phyloP scores from a whole-genome alignment of 2,113 vertebrate genomes.

The Paramormyrops kingsleyae region DNA sequence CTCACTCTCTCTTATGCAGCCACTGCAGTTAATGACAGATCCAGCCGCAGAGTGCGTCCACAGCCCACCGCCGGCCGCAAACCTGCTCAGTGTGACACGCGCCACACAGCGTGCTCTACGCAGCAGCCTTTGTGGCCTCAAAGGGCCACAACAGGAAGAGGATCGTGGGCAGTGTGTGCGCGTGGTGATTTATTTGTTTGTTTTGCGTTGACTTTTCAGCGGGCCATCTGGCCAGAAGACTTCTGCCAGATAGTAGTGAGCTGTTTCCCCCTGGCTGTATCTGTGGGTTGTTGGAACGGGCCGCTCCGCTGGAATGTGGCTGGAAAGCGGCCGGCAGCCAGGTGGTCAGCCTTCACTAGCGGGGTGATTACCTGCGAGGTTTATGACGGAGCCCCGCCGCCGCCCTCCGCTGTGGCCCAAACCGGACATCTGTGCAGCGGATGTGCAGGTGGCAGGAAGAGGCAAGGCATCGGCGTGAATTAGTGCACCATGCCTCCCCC shows the following conservation, averaged over 20 bases:
- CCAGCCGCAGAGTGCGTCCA: neutral
- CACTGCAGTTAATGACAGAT: neutral
- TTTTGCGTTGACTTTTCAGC: neutral
- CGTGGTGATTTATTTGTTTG: constrained; percentile 11
- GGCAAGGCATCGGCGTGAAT: neutral
- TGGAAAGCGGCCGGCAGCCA: constrained; percentile 2
- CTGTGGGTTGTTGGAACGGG: neutral
- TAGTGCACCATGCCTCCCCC: neutral
- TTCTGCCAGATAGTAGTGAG: neutral
- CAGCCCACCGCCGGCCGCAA: neutral
- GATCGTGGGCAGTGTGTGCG: neutral
- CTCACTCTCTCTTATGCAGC: neutral
- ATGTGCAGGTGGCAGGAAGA: neutral
- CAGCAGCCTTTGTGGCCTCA: neutral
- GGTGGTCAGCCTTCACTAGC: constrained; percentile 9
- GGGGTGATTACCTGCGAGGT: neutral
- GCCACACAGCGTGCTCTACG: neutral
- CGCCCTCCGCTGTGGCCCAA: neutral
- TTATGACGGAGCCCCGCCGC: neutral
- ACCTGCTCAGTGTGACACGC: neutral
- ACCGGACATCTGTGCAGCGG: neutral
- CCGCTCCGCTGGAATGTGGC: neutral
- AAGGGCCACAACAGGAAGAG: neutral
- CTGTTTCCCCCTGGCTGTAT: neutral
- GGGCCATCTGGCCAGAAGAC: neutral